Evolutionary conservation across 2,113 vertebrate species (phyloP).

Genomic region (Neomonachus schauinslandi): DNA sequence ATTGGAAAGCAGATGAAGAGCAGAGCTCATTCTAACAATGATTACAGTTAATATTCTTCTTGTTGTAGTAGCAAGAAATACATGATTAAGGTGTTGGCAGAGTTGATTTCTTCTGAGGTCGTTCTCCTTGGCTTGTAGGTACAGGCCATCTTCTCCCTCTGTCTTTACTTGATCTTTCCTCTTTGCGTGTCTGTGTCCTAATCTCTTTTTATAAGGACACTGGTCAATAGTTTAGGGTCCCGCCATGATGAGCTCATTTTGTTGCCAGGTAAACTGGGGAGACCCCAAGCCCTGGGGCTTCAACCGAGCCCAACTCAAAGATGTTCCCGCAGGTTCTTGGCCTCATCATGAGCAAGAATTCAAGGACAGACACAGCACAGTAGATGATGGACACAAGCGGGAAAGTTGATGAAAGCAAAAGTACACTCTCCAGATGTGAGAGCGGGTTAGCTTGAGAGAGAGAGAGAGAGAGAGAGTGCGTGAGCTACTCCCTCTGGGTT

Average conservation of each 20-base stretch:
- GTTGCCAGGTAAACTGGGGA: neutral
- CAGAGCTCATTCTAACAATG: neutral
- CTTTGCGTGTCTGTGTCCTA: neutral
- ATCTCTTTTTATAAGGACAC: neutral
- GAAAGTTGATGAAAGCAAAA: neutral
- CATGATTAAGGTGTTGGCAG: neutral
- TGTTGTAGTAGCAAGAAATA: neutral
- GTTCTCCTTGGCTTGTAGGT: neutral
- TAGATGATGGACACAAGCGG: neutral
- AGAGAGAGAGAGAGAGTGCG: neutral
- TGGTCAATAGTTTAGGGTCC: neutral
- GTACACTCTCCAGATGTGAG: neutral
- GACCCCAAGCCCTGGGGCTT: neutral
- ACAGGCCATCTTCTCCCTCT: neutral
- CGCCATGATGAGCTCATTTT: neutral
- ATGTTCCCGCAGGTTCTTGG: neutral
- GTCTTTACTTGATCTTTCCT: neutral
- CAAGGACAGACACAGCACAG: neutral
- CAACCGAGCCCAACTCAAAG: neutral
- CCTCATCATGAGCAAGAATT: neutral
- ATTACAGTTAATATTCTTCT: neutral
- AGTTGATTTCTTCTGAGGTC: neutral
- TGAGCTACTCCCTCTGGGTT: neutral
- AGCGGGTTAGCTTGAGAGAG: neutral
- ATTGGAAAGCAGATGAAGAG: neutral